Evolutionary conservation across 2,888 invertebrate species (phyloP).

Genomic region (Gari tellinella): DNA sequence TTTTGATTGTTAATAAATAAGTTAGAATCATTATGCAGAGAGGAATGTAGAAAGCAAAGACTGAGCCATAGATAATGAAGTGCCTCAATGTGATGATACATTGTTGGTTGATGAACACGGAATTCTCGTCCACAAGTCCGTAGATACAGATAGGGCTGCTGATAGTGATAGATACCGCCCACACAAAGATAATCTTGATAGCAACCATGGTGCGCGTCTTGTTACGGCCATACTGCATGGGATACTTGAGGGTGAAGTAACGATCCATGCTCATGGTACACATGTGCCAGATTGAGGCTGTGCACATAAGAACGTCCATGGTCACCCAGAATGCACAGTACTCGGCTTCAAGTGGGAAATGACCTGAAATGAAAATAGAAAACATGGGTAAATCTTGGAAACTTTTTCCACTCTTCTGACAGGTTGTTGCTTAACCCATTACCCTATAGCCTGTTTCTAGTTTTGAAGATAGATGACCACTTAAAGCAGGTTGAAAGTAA

Average conservation of each 20-base stretch:
- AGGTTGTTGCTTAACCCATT: too few species aligned
- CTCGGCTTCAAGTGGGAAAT: slow-evolving; percentile 90
- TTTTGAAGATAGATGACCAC: too few species aligned
- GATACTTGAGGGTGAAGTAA: slow-evolving; percentile 95
- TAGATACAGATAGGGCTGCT: slow-evolving; percentile 84
- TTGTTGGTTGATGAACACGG: slow-evolving; percentile 73
- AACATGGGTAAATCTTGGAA: too few species aligned
- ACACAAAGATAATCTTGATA: slow-evolving; percentile 96
- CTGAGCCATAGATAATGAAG: slow-evolving; percentile 92
- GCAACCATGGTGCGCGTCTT: slow-evolving; percentile 83
- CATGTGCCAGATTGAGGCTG: slow-evolving; percentile 87
- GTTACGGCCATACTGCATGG: slow-evolving; percentile 89
- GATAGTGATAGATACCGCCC: slow-evolving; percentile 91
- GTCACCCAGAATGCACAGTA: slow-evolving; percentile 90
- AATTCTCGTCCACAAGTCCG: slow-evolving; percentile 75
- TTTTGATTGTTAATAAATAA: slow-evolving; percentile 94
- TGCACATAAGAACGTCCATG: slow-evolving; percentile 88
- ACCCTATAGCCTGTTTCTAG: too few species aligned
- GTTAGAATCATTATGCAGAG: slow-evolving; percentile 97
- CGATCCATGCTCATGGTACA: slow-evolving; percentile 87
- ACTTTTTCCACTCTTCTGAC: too few species aligned
- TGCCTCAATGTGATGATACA: slow-evolving; percentile 78
- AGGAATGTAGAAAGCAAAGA: slow-evolving; percentile 98
- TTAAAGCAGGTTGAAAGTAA: too few species aligned
- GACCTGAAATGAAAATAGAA: slow-evolving; percentile 87